Evolutionary conservation across 1,140 invertebrate genomes (phyloP).

Genomic region (Ips nitidus): DNA sequence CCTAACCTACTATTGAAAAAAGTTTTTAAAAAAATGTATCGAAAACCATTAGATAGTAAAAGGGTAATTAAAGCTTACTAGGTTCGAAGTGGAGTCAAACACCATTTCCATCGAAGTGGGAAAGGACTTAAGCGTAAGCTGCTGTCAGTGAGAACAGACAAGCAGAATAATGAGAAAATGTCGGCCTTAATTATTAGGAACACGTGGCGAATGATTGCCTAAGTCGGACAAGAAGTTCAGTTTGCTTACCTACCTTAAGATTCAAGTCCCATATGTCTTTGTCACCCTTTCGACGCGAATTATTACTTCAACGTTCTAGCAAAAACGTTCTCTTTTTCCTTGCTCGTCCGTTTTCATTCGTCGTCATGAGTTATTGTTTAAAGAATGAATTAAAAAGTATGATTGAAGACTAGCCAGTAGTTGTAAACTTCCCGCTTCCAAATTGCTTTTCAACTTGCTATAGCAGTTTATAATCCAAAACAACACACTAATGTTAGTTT

Average conservation of each 20-base stretch:
- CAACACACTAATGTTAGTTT: not conserved
- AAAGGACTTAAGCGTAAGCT: slow-evolving; percentile 25
- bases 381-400: slow-evolving; percentile 20
- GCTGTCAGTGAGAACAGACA: slow-evolving; percentile 30
- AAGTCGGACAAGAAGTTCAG: slow-evolving; percentile 35
- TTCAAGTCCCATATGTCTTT: slow-evolving; percentile 34
- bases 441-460: not conserved
- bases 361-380: slow-evolving; percentile 13
- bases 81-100: slow-evolving; percentile 13
- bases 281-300: slow-evolving; percentile 31
- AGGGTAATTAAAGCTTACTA: slow-evolving; percentile 16
- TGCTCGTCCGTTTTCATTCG: slow-evolving; percentile 5
- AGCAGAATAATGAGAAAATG: slow-evolving; percentile 36
- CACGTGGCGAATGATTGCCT: slow-evolving; percentile 34
- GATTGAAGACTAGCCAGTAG: slow-evolving; percentile 2
- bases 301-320: slow-evolving; percentile 26
- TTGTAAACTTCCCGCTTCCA: not conserved
- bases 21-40: not conserved
- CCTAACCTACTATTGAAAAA: not conserved
- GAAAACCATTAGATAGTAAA: not conserved
- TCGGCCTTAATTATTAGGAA: slow-evolving; percentile 34
- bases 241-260: slow-evolving; percentile 36
- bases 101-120: slow-evolving; percentile 25
- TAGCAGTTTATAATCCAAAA: not conserved
- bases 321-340: slow-evolving; percentile 20